Percentiles rank a stretch among this genome's conserved stretches.
These are phyloP conservation scores for Austrolebias charrua DNA, from an alignment of 2,797 vertebrate genomes.

Conservation along the genomic window DNA sequence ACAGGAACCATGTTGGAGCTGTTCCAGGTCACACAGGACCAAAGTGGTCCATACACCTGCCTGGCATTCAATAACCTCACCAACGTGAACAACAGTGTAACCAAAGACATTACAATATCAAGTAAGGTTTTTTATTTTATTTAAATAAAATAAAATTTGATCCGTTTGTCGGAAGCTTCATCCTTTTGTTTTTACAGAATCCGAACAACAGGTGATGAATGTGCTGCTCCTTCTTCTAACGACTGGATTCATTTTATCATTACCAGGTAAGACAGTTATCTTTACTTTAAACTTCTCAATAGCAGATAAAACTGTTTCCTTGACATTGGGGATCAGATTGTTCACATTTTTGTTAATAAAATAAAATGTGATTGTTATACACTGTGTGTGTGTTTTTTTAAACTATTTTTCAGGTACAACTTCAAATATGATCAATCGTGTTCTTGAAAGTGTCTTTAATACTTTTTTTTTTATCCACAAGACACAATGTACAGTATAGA, in stretches of 20 bases:
- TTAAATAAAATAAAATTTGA: not conserved
- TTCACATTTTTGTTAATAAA: not conserved
- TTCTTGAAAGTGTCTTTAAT: not conserved
- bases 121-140: constrained; percentile 30
- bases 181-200: constrained; percentile 26
- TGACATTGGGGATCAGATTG: not conserved
- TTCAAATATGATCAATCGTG: not conserved
- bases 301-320: not conserved
- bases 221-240: constrained; percentile 46
- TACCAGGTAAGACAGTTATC: constrained; percentile 21
- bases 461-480: not conserved
- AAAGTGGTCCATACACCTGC: constrained; percentile 66
- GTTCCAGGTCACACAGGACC: constrained; percentile 20
- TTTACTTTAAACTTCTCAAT: not conserved
- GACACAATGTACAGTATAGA: too few relatives aligned
- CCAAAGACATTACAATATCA: constrained; percentile 47
- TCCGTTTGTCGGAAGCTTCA: not conserved
- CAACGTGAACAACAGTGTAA: constrained; percentile 44
- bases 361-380: not conserved
- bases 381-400: not conserved
- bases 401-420: not conserved
- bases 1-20: constrained; percentile 49
- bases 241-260: constrained; percentile 12
- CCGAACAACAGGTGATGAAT: constrained; percentile 10
- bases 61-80: constrained; percentile 66